Evolutionary conservation across 2,888 invertebrate genomes (phyloP), one percentile per base, ranked within the genome.

Genomic region (Heliconius sara): DNA sequence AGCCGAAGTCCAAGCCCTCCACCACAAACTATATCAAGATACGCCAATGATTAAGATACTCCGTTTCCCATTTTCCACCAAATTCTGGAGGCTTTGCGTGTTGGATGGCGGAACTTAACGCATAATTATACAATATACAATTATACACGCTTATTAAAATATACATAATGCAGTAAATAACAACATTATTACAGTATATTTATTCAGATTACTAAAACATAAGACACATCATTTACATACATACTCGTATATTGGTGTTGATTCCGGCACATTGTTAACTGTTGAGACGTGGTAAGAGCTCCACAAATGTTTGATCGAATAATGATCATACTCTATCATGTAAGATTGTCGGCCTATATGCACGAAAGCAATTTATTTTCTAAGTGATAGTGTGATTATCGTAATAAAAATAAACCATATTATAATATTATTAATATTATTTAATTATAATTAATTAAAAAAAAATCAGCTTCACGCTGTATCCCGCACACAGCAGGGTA

Each of bases 261-360:
- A 74, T n/a, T 65, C 67, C 52, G 39, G 65, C 78, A 81, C 76
- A 65, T 77, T 81, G 79, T 81, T 81, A 79, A 63, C 68, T 30
- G 68, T 70, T 76, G 77, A 63, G 47, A 57, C 70, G 68, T 60
- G 47, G 74, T 65, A 74, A 79, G 79, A 79, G 79, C 81, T 77
- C 27, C 60, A 77, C 79, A 77, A 81, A 81, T 77, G 66, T 81
- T 79, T 79, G 74, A 63, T 52, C 30, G 74, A 70, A 77, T 79
- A 79, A 79, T 70, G 79, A 81, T 63, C 76, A 81, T 74, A 70
- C 79, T 47, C 25, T 27, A 43, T 57, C 65, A 60, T 65, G 65
- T 68, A 68, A 63, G 22, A 34, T 43, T n/a, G 22, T 70, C 43
- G 27, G 68, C 74, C 39, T 74, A 72, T 16, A 60, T 74, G 13